phyloP scores from a whole-genome alignment of 2,888 invertebrate species.

The Coelinius sp. region DNA sequence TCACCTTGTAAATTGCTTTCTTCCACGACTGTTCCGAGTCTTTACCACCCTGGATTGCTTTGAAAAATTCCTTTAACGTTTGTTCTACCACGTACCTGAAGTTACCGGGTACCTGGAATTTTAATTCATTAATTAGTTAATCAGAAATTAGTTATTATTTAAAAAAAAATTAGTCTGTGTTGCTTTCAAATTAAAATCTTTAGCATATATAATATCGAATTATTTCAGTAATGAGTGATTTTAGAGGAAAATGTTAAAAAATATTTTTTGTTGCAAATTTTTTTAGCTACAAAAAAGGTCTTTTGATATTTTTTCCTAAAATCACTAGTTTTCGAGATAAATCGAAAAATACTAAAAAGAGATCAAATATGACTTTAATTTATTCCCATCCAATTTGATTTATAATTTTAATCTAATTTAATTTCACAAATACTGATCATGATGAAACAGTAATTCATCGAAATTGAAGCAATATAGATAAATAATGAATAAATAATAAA shows the following conservation, averaged over 20 bases:
- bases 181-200: not conserved
- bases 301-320: too few relatives aligned
- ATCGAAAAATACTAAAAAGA: too few relatives aligned
- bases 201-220: not conserved
- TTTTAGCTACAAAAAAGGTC: too few relatives aligned
- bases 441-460: not conserved
- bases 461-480: not conserved
- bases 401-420: not conserved
- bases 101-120: constrained; percentile 91
- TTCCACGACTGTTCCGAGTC: constrained; percentile 99
- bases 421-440: not conserved
- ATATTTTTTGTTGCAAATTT: too few relatives aligned
- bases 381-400: not conserved
- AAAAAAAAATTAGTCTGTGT: constrained; percentile 12
- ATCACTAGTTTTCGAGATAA: too few relatives aligned
- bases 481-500: constrained; percentile 17
- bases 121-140: constrained; percentile 6
- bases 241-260: too few relatives aligned
- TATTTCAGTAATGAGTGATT: too few relatives aligned
- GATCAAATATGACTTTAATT: too few relatives aligned
- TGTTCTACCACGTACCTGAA: constrained; percentile 98
- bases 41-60: constrained; percentile 95
- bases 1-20: constrained; percentile 99
- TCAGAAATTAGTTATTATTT: not conserved
- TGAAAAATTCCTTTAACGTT: constrained; percentile 98